phyloP scores from a whole-genome alignment of 2,888 invertebrate species.

The Elmis aenea region DNA sequence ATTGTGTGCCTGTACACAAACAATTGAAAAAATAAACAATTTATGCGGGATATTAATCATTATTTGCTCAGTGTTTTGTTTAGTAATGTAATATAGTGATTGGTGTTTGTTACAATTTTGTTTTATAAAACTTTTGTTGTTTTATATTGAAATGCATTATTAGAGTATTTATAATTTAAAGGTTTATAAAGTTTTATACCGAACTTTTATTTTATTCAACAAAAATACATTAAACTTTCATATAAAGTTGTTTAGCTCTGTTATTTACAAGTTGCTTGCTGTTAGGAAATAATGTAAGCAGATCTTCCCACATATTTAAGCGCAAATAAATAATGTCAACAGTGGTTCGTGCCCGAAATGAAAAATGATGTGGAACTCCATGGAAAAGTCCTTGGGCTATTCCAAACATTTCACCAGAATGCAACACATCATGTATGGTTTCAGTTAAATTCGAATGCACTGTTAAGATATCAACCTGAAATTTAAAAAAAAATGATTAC shows the following conservation, averaged over 20 bases:
- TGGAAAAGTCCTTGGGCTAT: slow-evolving; percentile 53
- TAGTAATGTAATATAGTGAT: no score
- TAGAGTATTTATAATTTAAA: no score
- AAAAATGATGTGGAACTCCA: slow-evolving; percentile 52
- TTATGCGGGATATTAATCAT: no score
- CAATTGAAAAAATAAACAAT: no score
- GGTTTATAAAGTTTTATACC: no score
- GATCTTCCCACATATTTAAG: slow-evolving; percentile 52
- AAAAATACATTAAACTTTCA: slow-evolving; percentile 9
- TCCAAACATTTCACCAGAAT: slow-evolving; percentile 53
- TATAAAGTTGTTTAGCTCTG: slow-evolving; percentile 24
- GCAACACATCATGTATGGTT: slow-evolving; percentile 50
- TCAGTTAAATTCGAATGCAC: slow-evolving; percentile 49
- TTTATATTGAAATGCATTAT: no score
- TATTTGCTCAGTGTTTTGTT: no score
- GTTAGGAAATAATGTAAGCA: slow-evolving; percentile 35
- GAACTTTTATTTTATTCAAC: no score
- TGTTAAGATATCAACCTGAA: slow-evolving; percentile 52
- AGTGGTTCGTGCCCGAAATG: slow-evolving; percentile 51
- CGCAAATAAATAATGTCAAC: slow-evolving; percentile 52
- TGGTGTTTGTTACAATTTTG: no score
- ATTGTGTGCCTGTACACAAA: no score
- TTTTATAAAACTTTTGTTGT: no score
- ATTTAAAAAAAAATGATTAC: background rate
- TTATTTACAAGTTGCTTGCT: slow-evolving; percentile 32